Evolutionary conservation across 2,888 invertebrate species (phyloP).

Genomic region (Podabrus alpinus): DNA sequence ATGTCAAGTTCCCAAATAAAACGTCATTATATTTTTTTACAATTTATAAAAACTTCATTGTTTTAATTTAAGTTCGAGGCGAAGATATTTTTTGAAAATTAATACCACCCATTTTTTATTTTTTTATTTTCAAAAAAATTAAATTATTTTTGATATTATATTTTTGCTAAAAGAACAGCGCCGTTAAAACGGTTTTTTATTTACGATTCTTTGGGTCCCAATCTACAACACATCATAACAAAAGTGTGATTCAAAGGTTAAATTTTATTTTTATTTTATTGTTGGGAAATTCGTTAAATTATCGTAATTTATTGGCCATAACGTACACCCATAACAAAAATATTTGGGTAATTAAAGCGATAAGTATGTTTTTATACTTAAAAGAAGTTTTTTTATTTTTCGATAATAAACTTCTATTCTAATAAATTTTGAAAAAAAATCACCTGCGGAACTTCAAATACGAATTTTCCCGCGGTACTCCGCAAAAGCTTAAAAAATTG

Average conservation of each 20-base stretch:
- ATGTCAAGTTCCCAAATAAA: neutral
- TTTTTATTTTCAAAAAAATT: too few species aligned
- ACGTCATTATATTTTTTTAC: neutral
- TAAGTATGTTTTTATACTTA: neutral
- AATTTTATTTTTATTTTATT: neutral
- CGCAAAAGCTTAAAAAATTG: neutral
- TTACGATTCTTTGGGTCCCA: too few species aligned
- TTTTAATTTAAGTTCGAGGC: too few species aligned
- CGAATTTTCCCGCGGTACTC: too few species aligned
- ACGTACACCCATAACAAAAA: neutral
- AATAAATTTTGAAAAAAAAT: neutral
- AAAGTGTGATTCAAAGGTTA: neutral
- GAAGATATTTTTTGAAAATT: too few species aligned
- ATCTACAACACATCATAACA: too few species aligned
- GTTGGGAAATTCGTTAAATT: neutral
- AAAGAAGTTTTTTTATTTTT: neutral
- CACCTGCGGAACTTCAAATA: too few species aligned
- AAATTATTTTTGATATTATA: too few species aligned
- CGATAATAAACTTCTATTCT: too few species aligned
- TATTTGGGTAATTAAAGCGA: neutral
- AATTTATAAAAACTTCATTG: neutral
- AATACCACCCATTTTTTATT: too few species aligned
- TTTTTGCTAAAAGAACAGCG: too few species aligned
- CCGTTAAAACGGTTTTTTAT: too few species aligned
- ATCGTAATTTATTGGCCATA: neutral